phyloP scores from a whole-genome alignment of 2,113 vertebrate species.

The Cichladusa arquata region DNA sequence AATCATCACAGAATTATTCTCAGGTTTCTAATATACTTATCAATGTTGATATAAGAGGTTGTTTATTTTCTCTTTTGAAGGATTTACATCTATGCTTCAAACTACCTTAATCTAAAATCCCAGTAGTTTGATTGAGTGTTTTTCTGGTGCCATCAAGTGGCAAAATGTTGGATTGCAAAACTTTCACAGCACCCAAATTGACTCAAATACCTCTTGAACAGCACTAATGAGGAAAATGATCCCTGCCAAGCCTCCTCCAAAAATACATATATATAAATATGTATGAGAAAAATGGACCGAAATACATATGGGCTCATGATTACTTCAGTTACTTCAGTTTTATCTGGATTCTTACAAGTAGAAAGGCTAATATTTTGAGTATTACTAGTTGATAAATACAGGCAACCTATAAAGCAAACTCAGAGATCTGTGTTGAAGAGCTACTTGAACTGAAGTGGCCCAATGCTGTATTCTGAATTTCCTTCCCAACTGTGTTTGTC shows the following conservation, averaged over 20 bases:
- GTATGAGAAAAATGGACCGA: background rate
- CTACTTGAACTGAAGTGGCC: background rate
- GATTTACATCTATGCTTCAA: background rate
- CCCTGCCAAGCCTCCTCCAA: background rate
- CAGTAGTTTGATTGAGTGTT: background rate
- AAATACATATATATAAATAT: background rate
- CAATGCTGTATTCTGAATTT: background rate
- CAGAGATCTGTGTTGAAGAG: background rate
- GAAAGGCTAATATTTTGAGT: background rate
- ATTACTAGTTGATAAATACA: background rate
- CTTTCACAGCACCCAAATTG: background rate
- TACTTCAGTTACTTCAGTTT: background rate
- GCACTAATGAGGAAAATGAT: background rate
- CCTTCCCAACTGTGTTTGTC: background rate
- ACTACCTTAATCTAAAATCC: background rate
- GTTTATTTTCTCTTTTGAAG: background rate
- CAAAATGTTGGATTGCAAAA: slow-evolving; percentile 25
- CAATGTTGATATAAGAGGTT: background rate
- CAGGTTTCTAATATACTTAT: background rate
- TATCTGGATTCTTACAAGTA: background rate
- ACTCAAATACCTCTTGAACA: background rate
- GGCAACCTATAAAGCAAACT: background rate
- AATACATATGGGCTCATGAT: background rate
- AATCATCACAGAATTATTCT: background rate
- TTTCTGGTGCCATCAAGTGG: slow-evolving; percentile 72